These are phyloP conservation scores for Sparus aurata DNA, from an alignment of 2,797 vertebrate genomes.

Conservation along the genomic window DNA sequence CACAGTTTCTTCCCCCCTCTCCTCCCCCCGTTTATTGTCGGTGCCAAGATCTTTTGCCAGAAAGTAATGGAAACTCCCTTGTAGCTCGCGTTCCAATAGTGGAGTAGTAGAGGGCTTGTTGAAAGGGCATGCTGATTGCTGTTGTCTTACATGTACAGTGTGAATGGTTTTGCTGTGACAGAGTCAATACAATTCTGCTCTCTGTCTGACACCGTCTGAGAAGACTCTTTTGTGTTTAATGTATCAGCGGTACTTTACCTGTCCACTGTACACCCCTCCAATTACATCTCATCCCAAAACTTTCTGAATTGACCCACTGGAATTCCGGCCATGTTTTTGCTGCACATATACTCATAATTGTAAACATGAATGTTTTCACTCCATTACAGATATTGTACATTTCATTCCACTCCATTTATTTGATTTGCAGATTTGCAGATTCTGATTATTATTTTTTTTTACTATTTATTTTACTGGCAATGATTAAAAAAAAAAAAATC, in stretches of 20 bases:
- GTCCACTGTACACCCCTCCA: neutral
- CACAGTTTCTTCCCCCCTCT: slow-evolving; percentile 57
- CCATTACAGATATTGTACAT: no score
- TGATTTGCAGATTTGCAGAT: no score
- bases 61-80: slow-evolving; percentile 83
- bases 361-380: neutral
- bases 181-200: slow-evolving; percentile 15
- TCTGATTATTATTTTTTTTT: no score
- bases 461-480: no score
- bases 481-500: no score
- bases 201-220: slow-evolving; percentile 27
- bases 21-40: slow-evolving; percentile 71
- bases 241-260: slow-evolving; percentile 9
- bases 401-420: no score
- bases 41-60: slow-evolving; percentile 79
- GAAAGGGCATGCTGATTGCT: slow-evolving; percentile 52
- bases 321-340: slow-evolving; percentile 42
- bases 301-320: slow-evolving; percentile 2
- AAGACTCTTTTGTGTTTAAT: neutral
- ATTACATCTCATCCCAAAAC: neutral
- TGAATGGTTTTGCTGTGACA: slow-evolving; percentile 11
- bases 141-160: slow-evolving; percentile 36
- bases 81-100: slow-evolving; percentile 59
- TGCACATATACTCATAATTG: slow-evolving; percentile 30
- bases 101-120: slow-evolving; percentile 55